Evolutionary conservation across 1,140 invertebrate genomes (phyloP).

Genomic region (silkworm (Bombyx mori)): ASM3026992v2 NC_085117.1:5831001-5831500

Average conservation of each 20-base stretch:
- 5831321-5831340: slow-evolving; percentile 24
- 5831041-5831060: no score
- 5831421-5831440: no score
- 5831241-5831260: slow-evolving; percentile 41
- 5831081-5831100: no score
- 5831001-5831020: no score
- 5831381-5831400: no score
- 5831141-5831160: slow-evolving; percentile 9
- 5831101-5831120: slow-evolving; percentile 1
- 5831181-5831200: slow-evolving; percentile 45
- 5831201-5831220: slow-evolving; percentile 14
- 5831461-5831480: no score
- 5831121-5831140: slow-evolving; percentile 19
- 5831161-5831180: slow-evolving; percentile 11
- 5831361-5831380: not conserved
- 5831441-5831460: no score
- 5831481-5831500: no score
- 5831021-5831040: no score
- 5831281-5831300: slow-evolving; percentile 1
- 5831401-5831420: no score
- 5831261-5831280: slow-evolving; percentile 14
- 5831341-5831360: slow-evolving; percentile 16
- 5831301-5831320: slow-evolving; percentile 17
- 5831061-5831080: no score
- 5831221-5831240: slow-evolving; percentile 23